Percentiles rank a stretch among this genome's conserved stretches.
phyloP scores from a whole-genome alignment of 2,888 invertebrate species.

The Empis livida region DNA sequence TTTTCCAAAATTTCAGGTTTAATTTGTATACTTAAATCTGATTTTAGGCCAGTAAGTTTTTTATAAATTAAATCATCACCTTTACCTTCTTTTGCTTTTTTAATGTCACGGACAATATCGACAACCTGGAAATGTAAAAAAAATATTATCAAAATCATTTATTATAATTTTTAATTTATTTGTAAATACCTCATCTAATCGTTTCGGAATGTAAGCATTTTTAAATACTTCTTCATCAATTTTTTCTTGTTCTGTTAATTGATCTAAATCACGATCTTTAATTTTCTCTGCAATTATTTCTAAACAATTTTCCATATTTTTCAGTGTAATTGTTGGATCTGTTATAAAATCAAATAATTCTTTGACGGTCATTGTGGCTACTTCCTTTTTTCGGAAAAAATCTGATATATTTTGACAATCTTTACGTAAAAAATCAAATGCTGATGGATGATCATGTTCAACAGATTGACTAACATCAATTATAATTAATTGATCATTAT shows the following conservation, averaged over 20 bases:
- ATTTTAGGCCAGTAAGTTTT: constrained; percentile 72
- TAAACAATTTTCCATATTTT: constrained; percentile 69
- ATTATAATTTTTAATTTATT: background rate
- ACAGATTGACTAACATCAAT: constrained; percentile 99
- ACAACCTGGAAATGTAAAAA: too few species aligned
- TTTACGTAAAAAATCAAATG: constrained; percentile 85
- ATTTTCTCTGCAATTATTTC: constrained; percentile 58
- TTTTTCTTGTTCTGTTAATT: constrained; percentile 58
- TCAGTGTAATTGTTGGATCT: constrained; percentile 69
- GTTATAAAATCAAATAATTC: constrained; percentile 94
- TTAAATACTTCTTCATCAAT: constrained; percentile 90
- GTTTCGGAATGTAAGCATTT: constrained; percentile 83
- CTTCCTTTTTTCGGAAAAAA: constrained; percentile 79
- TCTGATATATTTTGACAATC: constrained; percentile 89
- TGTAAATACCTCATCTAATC: constrained; percentile 69
- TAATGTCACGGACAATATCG: constrained; percentile 76
- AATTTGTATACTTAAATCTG: constrained; percentile 61
- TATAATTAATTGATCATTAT: constrained; percentile 70
- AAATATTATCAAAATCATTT: too few species aligned
- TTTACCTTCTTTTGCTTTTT: constrained; percentile 60
- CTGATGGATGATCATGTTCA: constrained; percentile 94
- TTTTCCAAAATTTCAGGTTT: constrained; percentile 46
- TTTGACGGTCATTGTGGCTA: constrained; percentile 82
- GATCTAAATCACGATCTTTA: constrained; percentile 46
- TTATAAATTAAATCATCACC: constrained; percentile 67